These are phyloP conservation scores for Amazona ochrocephala DNA, from an alignment of 2,797 vertebrate genomes.

Conservation along the genomic window DNA sequence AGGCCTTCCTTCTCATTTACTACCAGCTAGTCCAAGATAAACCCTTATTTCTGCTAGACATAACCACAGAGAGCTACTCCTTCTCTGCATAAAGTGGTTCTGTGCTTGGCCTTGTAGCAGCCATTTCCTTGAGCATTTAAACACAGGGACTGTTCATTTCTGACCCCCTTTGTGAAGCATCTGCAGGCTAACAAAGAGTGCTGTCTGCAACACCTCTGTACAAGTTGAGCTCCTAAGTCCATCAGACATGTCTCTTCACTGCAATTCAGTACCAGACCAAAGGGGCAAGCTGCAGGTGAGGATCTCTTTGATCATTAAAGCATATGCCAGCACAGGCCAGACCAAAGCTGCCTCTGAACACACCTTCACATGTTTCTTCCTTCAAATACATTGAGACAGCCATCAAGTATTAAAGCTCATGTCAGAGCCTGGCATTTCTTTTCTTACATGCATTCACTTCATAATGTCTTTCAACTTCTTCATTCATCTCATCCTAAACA, in stretches of 20 bases:
- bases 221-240: not conserved
- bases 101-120: not conserved
- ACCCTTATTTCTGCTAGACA: not conserved
- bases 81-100: not conserved
- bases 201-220: not conserved
- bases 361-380: not conserved
- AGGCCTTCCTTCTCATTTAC: not conserved
- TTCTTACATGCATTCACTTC: not conserved
- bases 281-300: not conserved
- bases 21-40: not conserved
- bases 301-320: not conserved
- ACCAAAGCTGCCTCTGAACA: not conserved
- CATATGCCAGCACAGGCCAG: not conserved
- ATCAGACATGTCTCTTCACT: not conserved
- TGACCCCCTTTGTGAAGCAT: not conserved
- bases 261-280: not conserved
- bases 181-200: rapidly evolving
- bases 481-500: not conserved
- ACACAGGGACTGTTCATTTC: not conserved
- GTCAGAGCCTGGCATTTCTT: not conserved
- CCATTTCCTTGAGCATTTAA: not conserved
- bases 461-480: not conserved
- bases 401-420: not conserved
- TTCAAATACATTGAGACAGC: not conserved
- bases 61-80: not conserved